phyloP scores from a whole-genome alignment of 2,113 vertebrate species.

The Aviceda subcristata region DNA sequence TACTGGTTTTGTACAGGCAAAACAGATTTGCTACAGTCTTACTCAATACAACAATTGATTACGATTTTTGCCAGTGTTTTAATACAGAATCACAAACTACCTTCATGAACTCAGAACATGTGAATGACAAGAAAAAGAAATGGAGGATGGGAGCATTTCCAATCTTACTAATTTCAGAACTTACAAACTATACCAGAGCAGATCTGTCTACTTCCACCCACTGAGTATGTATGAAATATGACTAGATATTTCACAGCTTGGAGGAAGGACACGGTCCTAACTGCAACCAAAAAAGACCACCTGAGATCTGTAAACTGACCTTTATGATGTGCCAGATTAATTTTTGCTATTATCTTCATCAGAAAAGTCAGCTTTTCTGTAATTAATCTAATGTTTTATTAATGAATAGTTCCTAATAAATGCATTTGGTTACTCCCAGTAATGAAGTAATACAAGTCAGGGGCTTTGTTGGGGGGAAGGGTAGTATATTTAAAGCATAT shows the following conservation, averaged over 20 bases:
- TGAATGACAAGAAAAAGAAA: neutral
- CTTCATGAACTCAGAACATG: neutral
- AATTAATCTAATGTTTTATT: neutral
- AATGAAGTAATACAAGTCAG: neutral
- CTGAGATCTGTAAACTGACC: neutral
- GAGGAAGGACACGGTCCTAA: neutral
- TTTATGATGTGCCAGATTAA: neutral
- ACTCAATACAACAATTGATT: neutral
- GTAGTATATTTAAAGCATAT: neutral
- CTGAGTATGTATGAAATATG: neutral
- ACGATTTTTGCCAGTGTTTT: neutral
- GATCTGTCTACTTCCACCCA: neutral
- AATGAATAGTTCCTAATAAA: neutral
- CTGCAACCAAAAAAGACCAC: neutral
- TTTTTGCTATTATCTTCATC: neutral
- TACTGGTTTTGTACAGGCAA: neutral
- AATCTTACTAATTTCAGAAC: neutral
- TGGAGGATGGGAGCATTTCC: neutral
- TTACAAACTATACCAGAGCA: neutral
- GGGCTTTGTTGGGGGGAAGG: neutral
- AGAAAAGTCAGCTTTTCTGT: neutral
- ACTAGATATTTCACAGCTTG: neutral
- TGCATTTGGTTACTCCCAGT: neutral
- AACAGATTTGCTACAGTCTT: neutral
- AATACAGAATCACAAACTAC: neutral